Evolutionary conservation across 2,797 vertebrate species (phyloP), one percentile per base, ranked within the genome.

Genomic region (Anguilla pacifica): DNA sequence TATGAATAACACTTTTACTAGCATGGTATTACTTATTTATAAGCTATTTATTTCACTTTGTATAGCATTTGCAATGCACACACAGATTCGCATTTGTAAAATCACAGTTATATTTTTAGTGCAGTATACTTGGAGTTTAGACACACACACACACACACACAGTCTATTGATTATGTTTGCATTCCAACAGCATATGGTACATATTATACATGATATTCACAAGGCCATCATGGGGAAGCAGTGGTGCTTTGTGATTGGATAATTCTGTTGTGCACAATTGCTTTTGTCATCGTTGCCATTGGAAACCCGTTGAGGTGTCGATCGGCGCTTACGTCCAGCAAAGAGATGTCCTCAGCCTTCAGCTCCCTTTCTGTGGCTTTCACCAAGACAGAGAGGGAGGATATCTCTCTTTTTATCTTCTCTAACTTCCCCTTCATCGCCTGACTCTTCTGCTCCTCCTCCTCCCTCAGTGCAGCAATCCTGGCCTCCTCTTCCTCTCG

Each of bases 401-500:
- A 39, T n/a, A 96, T 89, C 90, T 96, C 95, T 57, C 86, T 88
- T 70, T 57, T 92, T 89, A 96, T 91, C 13, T 96, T 94, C 31
- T 94, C 94, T 0, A 95, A 93, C 77, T 79, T 93, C 88, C 93
- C 89, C n/a, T 86, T 93, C 51, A 96, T 93, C 82, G 90, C 89
- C 81, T 92, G 85, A 19, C 89, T 93, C 92, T 96, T 97, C 86
- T 94, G 91, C 10, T 93, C 91, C 89, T 95, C 90, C 39, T 97
- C 96, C 17, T 92, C 91, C 86, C 93, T 94, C 35, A 96, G 90
- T 86, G 91, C 90, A 1, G 91, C 91, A 25, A 97, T 88, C 86
- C 94, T 93, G 35, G 90, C 91, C 4, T 90, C 93, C 89, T 96
- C 96, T 87, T 96, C 96, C 64, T 96, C 94, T 84, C 90, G 94